Evolutionary conservation across 2,113 vertebrate species (phyloP), one percentile per base, ranked within the genome.

Genomic region (Pterocles gutturalis): DNA sequence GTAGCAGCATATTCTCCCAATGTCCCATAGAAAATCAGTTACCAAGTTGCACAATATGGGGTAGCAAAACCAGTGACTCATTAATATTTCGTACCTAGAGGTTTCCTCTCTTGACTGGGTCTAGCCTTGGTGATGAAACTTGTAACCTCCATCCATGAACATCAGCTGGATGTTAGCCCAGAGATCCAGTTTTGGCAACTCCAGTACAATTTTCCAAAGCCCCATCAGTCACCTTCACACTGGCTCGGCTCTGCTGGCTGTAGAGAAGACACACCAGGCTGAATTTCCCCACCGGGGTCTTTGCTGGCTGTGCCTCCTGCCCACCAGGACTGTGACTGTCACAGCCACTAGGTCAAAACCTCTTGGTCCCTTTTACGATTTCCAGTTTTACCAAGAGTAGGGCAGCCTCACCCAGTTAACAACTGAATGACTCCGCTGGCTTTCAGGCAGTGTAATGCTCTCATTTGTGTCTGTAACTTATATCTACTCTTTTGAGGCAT

Each of bases 371-470:
- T 38, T 67, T 76, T 88, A 10, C 29, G 36, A 0, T 24, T 41
- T 61, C 28, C 16, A 21, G 0, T 53, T 14, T 77, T 38, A 20
- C 17, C 16, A 43, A 80, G 57, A 54, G 31, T 17, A 34, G 41
- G 19, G 17, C 1, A 21, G 15, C 17, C 7, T 85, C 48, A 31
- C 11, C 36, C 58, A 43, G 2, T 15, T 22, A 65, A 41, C 22
- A 82, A 33, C n/a, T 31, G n/a, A 65, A 49, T 0, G 4, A 7
- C 43, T 29, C 17, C 3, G 1, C 18, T 38, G 41, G 3, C n/a
- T 46, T 28, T 64, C 55, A 38, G 72, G 62, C 31, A 33, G 10
- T 4, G 46, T 29, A 20, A 6, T 12, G 48, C 45, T 43, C 25
- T 60, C 2, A 0, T 51, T 14, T 65, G 22, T 28, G 16, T 9